Base-by-base conservation (phyloP, 2,888 invertebrate species). In the Pterostichus madidus region DNA sequence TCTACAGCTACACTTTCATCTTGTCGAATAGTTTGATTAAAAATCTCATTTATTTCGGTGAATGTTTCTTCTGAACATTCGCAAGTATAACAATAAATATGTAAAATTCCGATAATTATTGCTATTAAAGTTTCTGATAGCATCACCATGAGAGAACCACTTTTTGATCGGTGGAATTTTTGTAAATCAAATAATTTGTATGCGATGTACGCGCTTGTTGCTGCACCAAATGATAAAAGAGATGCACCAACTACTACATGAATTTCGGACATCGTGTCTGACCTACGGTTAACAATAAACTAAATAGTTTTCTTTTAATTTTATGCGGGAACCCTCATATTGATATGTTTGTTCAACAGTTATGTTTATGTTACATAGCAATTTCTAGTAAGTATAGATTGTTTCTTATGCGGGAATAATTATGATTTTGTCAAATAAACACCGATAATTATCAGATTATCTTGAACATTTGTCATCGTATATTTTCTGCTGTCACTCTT, bases 51-150 rank as follows among this genome's bases (percentile, higher is more conserved):
- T 24, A 61, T 53, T 32, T 46, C 73, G 1, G 49, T 32, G n/a
- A 31, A 44, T 15, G 15, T 56, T 35, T 61, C 61, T 46, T 44
- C 31, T 7, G 10, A 15, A 46, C 81, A 81, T 49, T 24, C 31
- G 17, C 81, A 81, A 32, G 31, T 56, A 24, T 81, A 81, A 15
- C 44, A 85, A 84, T 87, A 88, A 24, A 89, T 84, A 84, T 89
- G 89, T 84, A 89, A 86, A 49, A 87, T 81, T 64, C 89, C 89
- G 59, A 89, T 87, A 11, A 87, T 83, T 61, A 88, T 84, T n/a
- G 89, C 87, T 15, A 87, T 86, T 64, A 88, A 77, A 13, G 87
- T 86, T 84, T 90, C 89, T 10, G 87, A 87, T 52, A 88, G 61
- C 10, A 87, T 85, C 61, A 86, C 77, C 24, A 87, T 83, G 13